Evolutionary conservation across 2,113 vertebrate species (phyloP).

Genomic region (Sphaerodactylus townsendi): DNA sequence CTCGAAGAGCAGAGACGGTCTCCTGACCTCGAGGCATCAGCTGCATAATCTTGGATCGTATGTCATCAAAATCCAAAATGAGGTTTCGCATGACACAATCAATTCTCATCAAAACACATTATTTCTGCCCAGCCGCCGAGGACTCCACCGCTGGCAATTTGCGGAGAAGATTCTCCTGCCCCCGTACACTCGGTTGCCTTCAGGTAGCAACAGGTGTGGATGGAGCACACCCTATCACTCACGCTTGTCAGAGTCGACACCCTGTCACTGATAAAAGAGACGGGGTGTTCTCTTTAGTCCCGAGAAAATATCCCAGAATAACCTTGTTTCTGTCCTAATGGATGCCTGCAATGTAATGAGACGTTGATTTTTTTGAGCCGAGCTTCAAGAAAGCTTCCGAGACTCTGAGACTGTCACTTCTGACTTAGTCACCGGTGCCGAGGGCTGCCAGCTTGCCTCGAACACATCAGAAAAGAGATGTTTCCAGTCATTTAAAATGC

Average conservation of each 20-base stretch:
- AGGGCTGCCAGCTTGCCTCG: constrained; percentile 56
- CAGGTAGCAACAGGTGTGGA: constrained; percentile 59
- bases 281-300: constrained; percentile 73
- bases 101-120: constrained; percentile 73
- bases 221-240: constrained; percentile 14
- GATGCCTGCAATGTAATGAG: constrained; percentile 75
- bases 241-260: constrained; percentile 65
- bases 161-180: constrained; percentile 69
- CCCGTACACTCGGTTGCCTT: constrained; percentile 68
- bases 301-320: constrained; percentile 71
- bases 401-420: constrained; percentile 71
- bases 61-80: constrained; percentile 58
- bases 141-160: constrained; percentile 67
- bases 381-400: constrained; percentile 73
- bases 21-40: constrained; percentile 59
- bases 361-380: constrained; percentile 69
- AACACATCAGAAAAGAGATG: constrained; percentile 60
- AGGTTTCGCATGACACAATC: constrained; percentile 65
- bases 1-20: constrained; percentile 41
- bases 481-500: constrained; percentile 66
- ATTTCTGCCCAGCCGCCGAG: constrained; percentile 64
- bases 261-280: constrained; percentile 77
- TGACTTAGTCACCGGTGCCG: constrained; percentile 73
- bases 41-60: constrained; percentile 62
- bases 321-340: constrained; percentile 79